Conservation (phyloP, 2,888 invertebrate species). For the Lissocephala sabroskyi region DNA sequence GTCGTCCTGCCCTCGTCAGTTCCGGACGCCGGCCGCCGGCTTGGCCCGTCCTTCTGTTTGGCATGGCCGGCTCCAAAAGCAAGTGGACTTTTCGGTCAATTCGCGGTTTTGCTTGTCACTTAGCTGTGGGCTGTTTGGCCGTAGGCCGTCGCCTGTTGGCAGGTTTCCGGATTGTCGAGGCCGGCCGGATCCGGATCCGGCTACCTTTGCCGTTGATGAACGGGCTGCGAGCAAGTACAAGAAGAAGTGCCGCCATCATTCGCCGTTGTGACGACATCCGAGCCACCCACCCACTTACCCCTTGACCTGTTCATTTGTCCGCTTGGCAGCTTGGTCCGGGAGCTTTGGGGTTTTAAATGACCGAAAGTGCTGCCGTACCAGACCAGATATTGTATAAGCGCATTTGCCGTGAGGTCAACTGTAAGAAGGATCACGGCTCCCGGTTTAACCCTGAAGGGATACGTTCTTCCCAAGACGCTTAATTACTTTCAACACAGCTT, state of each 20-base stretch:
- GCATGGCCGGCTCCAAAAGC: conserved; percentile 27
- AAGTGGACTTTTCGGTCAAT: conserved; percentile 68
- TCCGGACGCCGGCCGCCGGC: conserved; percentile 8
- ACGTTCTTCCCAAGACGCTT: no score
- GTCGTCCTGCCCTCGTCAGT: conserved; percentile 5
- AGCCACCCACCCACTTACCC: no score
- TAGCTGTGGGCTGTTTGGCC: conserved; percentile 47
- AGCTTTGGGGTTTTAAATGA: no score
- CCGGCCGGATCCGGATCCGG: conserved; percentile 18
- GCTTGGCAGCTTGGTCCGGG: no score
- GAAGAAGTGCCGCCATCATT: conserved; percentile 9
- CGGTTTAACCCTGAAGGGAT: no score
- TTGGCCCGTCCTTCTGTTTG: neutral
- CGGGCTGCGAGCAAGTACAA: conserved; percentile 55
- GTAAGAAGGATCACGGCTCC: no score
- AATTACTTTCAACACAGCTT: no score
- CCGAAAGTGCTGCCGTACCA: no score
- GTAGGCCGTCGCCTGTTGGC: conserved; percentile 13
- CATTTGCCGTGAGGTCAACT: no score
- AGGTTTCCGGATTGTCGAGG: conserved; percentile 21
- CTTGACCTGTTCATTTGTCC: no score
- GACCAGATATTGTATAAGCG: no score
- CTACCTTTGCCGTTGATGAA: conserved; percentile 59
- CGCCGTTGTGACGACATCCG: conserved; percentile 61
- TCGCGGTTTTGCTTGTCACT: conserved; percentile 70